A percentile compares a stretch with the other conserved stretches of the same genome.
Evolutionary conservation across 2,888 invertebrate genomes (phyloP).

Genomic region (Tachina fera): DNA sequence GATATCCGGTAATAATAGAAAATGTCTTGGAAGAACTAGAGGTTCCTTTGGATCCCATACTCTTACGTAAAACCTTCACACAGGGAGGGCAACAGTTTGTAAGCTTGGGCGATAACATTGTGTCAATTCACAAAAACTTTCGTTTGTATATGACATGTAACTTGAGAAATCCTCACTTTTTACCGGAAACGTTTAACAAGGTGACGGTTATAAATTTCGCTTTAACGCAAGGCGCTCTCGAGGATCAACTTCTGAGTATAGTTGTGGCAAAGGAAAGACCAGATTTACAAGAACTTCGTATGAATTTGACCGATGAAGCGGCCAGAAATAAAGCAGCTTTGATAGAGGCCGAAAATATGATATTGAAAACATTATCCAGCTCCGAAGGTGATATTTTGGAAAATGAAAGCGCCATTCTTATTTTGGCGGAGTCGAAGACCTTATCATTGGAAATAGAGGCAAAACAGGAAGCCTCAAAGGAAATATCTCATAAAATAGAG

Average conservation of each 20-base stretch:
- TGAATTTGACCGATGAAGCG: slow-evolving; percentile 90
- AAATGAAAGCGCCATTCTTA: slow-evolving; percentile 94
- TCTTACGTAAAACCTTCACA: slow-evolving; percentile 90
- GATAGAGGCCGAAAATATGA: slow-evolving; percentile 94
- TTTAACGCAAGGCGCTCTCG: slow-evolving; percentile 88
- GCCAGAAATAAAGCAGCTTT: slow-evolving; percentile 92
- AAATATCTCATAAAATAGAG: slow-evolving; percentile 92
- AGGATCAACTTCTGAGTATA: slow-evolving; percentile 93
- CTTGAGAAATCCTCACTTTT: slow-evolving; percentile 93
- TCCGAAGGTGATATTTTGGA: slow-evolving; percentile 94
- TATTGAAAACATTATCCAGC: slow-evolving; percentile 91
- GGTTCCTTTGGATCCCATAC: slow-evolving; percentile 92
- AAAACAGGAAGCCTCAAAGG: slow-evolving; percentile 92
- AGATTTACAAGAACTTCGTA: slow-evolving; percentile 92
- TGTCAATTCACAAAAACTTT: slow-evolving; percentile 91
- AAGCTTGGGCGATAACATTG: slow-evolving; percentile 92
- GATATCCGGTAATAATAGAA: slow-evolving; percentile 91
- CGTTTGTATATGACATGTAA: slow-evolving; percentile 94
- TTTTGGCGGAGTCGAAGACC: slow-evolving; percentile 92
- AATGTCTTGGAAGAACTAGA: slow-evolving; percentile 93
- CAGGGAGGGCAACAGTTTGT: slow-evolving; percentile 90
- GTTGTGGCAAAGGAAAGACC: slow-evolving; percentile 95
- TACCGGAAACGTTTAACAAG: slow-evolving; percentile 94
- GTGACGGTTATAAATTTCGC: slow-evolving; percentile 94
- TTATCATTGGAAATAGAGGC: slow-evolving; percentile 91